Evolutionary conservation across 2,113 vertebrate genomes (phyloP).

Genomic region (Takifugu flavidus): DNA sequence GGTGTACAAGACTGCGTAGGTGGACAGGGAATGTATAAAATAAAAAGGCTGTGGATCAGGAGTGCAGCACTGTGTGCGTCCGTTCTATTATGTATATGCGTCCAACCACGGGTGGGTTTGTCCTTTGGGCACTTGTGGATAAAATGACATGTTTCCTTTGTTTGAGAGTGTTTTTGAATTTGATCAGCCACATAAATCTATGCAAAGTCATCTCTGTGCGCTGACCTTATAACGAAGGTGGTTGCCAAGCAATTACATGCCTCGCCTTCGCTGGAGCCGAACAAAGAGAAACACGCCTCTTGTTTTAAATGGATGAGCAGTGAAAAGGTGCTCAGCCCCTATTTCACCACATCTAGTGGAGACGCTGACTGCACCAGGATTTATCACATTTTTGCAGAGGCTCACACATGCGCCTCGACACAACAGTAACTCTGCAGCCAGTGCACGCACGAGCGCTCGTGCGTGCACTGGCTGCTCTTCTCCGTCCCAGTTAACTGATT

Average conservation of each 20-base stretch:
- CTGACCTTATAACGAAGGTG: constrained; percentile 72
- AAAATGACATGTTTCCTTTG: constrained; percentile 52
- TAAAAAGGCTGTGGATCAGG: constrained; percentile 5
- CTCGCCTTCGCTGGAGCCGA: constrained; percentile 56
- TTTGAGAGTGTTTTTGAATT: constrained; percentile 65
- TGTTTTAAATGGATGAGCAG: constrained; percentile 68
- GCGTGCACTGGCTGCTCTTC: constrained; percentile 27
- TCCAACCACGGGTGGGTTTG: constrained; percentile 30
- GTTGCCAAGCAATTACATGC: constrained; percentile 73
- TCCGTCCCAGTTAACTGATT: constrained; percentile 46
- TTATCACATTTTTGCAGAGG: constrained; percentile 65
- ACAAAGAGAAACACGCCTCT: constrained; percentile 63
- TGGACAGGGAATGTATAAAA: constrained; percentile 14
- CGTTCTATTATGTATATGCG: constrained; percentile 14
- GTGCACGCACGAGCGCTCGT: constrained; percentile 21
- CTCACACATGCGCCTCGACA: constrained; percentile 40
- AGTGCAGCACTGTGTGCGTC: constrained; percentile 10
- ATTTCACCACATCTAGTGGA: constrained; percentile 60
- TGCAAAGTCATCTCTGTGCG: constrained; percentile 62
- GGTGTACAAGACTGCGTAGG: constrained; percentile 12
- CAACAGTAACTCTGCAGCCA: constrained; percentile 17
- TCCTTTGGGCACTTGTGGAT: constrained; percentile 32
- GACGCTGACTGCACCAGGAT: constrained; percentile 58
- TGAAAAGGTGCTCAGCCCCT: constrained; percentile 63
- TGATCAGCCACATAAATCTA: constrained; percentile 71